These are phyloP conservation scores for Campoletis sonorensis DNA, from an alignment of 1,140 invertebrate species.

Conservation along the genomic window DNA sequence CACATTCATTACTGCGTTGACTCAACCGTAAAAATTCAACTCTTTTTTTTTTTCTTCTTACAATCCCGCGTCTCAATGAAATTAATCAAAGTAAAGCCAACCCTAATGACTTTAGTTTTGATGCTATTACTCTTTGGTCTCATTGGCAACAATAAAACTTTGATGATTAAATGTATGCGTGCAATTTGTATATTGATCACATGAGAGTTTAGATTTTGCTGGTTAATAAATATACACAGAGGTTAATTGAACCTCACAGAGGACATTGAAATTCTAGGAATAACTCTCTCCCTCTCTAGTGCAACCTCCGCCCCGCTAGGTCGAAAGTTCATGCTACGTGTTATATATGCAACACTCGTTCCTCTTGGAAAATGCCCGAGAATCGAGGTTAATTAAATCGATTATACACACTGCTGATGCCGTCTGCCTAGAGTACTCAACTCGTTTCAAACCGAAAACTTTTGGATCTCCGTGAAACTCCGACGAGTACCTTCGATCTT, in stretches of 20 bases:
- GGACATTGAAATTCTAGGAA: constrained; percentile 9
- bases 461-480: not conserved
- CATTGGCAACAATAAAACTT: too few species aligned
- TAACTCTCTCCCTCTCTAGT: constrained; percentile 2
- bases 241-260: not conserved
- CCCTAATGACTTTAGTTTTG: too few species aligned
- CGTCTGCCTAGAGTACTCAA: not conserved
- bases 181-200: not conserved
- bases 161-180: not conserved
- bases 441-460: constrained; percentile 12
- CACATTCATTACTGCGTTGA: too few species aligned
- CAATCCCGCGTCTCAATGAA: too few species aligned
- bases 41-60: too few species aligned
- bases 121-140: too few species aligned
- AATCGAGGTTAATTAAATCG: constrained; percentile 45
- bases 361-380: constrained; percentile 32
- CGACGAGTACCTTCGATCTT: constrained; percentile 19
- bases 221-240: too few species aligned
- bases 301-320: constrained; percentile 1
- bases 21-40: too few species aligned
- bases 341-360: not conserved
- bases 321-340: constrained; percentile 35
- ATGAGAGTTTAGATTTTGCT: too few species aligned
- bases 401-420: constrained; percentile 39
- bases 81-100: too few species aligned